Percentiles rank a stretch among this genome's conserved stretches.
Evolutionary conservation across 2,888 invertebrate genomes (phyloP).

Genomic region (Synergus japonicus): DNA sequence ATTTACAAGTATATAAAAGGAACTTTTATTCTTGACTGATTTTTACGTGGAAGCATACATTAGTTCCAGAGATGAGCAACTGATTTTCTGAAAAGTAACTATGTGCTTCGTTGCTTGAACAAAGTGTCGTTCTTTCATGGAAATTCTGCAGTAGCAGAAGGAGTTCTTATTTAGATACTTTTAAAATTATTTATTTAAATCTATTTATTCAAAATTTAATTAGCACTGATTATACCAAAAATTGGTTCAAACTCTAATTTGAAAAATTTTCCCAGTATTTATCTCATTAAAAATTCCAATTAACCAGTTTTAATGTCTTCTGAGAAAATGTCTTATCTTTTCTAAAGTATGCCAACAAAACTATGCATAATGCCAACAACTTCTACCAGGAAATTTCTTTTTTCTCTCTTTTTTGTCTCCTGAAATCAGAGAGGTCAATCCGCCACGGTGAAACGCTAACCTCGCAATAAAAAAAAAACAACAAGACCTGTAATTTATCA

Average conservation of each 20-base stretch:
- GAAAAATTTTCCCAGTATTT: background rate
- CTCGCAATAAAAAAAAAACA: background rate
- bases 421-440: background rate
- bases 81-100: background rate
- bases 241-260: background rate
- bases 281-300: background rate
- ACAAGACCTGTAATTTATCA: background rate
- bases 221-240: background rate
- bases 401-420: background rate
- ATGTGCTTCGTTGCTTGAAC: conserved; percentile 2
- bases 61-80: conserved; percentile 38
- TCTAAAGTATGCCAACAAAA: background rate
- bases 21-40: conserved; percentile 23
- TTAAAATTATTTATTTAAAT: too few species aligned
- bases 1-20: conserved; percentile 18
- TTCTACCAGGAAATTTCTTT: background rate
- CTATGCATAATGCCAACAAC: background rate
- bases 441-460: background rate
- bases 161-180: background rate
- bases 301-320: background rate
- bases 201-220: background rate
- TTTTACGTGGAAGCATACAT: conserved; percentile 27
- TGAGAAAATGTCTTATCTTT: background rate
- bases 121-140: conserved; percentile 10
- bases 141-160: background rate